Base-by-base conservation (phyloP, 2,113 vertebrate genomes). In the Ranitomeya imitator region DNA sequence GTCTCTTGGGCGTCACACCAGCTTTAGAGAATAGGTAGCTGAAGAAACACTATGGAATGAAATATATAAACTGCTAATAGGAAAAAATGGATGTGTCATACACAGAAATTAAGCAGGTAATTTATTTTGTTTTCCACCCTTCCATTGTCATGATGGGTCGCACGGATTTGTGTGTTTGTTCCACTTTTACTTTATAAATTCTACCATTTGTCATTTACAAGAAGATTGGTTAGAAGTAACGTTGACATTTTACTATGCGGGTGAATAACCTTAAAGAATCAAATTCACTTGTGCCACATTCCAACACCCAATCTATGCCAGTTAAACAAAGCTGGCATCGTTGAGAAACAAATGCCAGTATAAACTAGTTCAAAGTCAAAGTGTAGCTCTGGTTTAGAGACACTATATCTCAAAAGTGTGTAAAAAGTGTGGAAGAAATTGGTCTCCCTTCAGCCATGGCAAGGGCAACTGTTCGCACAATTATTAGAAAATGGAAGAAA, bases 231-330 rank as follows among this genome's bases (percentile, higher is more conserved):
- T 51, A 76, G 45, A 76, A 76, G 3, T 3, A 76, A 74, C 71
- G 3, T 16, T 76, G 73, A 76, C 73, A 76, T 21, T 52, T 21
- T 76, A 52, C 16, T 45, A 74, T 8, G 37, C 13, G 73, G 73
- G 16, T 76, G 73, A 51, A 21, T 76, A 52, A 51, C 73, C 73
- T 21, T 45, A 45, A 74, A 74, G 71, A 74, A 74, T 74, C 31
- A 74, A 74, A 74, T 74, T 74, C 7, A 18, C 71, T 74, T 52
- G 31, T 74, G 71, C 71, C 71, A 74, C 71, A 8, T 74, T 74
- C 37, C 37, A 51, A 21, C 16, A 76, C 73, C 10, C 16, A 76
- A 6, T 19, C 18, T 4, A 19, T 76, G 73, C 73, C 73, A 52
- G 37, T 51, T 16, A 76, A 51, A 52, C 37, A 37, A 76, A 19